phyloP scores from a whole-genome alignment of 2,888 invertebrate genomes.

The Melanostoma scalare region DNA sequence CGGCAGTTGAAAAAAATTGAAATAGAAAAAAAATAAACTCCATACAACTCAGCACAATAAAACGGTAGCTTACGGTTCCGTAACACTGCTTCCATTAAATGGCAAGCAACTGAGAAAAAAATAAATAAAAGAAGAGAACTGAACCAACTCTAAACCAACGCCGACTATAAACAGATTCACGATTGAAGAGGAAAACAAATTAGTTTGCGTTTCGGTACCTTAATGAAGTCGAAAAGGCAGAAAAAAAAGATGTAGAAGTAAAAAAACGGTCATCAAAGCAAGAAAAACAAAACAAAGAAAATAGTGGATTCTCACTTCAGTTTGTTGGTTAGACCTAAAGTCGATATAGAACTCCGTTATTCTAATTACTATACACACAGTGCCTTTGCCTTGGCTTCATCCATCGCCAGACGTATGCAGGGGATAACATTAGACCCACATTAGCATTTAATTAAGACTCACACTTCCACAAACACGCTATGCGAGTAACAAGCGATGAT shows the following conservation, averaged over 20 bases:
- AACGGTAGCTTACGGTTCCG: conserved; percentile 72
- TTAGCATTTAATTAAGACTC: conserved; percentile 71
- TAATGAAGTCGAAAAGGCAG: conserved; percentile 60
- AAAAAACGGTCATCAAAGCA: conserved; percentile 35
- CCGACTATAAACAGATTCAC: conserved; percentile 41
- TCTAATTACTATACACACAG: conserved; percentile 59
- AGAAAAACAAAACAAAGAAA: background rate
- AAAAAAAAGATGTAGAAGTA: background rate
- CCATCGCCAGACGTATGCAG: background rate
- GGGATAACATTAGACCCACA: conserved; percentile 65
- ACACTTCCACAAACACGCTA: conserved; percentile 20
- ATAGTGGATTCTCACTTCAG: conserved; percentile 47
- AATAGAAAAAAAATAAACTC: background rate
- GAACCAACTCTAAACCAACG: background rate
- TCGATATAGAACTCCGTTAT: conserved; percentile 59
- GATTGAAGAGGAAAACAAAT: conserved; percentile 56
- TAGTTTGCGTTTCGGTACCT: conserved; percentile 68
- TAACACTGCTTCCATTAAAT: conserved; percentile 69
- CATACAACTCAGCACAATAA: conserved; percentile 54
- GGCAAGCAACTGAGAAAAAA: conserved; percentile 25
- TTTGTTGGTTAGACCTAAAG: conserved; percentile 28
- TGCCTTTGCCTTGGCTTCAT: conserved; percentile 31
- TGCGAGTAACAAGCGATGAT: background rate
- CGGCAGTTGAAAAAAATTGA: conserved; percentile 24
- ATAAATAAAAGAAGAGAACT: conserved; percentile 11